Percentiles rank a stretch among this genome's conserved stretches.
Evolutionary conservation across 2,888 invertebrate genomes (phyloP).

Genomic region (Pandemis heparana): DNA sequence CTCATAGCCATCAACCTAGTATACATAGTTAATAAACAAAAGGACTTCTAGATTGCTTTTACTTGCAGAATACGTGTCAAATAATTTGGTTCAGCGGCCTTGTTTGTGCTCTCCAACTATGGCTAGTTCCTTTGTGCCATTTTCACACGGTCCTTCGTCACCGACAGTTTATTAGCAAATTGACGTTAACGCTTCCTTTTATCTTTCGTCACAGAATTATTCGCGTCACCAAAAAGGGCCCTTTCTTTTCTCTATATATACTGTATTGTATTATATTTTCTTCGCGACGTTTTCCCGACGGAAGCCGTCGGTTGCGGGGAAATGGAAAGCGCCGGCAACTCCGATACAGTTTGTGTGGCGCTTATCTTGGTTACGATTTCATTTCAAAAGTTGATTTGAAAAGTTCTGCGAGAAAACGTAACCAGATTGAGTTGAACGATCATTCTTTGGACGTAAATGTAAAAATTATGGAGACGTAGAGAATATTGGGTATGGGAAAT

Average conservation of each 20-base stretch:
- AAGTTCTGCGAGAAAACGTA: background rate
- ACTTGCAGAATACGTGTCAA: no score
- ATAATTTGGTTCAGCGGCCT: no score
- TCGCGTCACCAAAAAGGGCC: conserved; percentile 4
- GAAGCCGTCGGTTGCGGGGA: conserved; percentile 28
- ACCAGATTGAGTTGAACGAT: background rate
- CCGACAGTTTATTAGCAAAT: background rate
- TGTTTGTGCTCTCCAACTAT: no score
- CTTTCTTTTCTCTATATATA: background rate
- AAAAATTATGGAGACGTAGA: no score
- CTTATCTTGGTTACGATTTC: conserved; percentile 20
- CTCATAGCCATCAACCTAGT: no score
- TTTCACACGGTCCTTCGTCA: background rate
- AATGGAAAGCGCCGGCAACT: conserved; percentile 16
- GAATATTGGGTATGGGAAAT: no score
- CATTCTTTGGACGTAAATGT: background rate
- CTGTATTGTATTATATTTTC: background rate
- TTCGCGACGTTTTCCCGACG: conserved; percentile 11
- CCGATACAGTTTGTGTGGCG: conserved; percentile 27
- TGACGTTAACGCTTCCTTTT: background rate
- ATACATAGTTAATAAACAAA: no score
- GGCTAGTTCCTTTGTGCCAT: background rate
- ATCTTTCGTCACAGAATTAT: background rate
- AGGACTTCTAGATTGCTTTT: no score
- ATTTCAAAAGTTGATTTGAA: conserved; percentile 17